A percentile compares a stretch with the other conserved stretches of the same genome.
These are phyloP conservation scores for Echeneis naucrates DNA, from an alignment of 2,797 vertebrate genomes.

Conservation along the genomic window DNA sequence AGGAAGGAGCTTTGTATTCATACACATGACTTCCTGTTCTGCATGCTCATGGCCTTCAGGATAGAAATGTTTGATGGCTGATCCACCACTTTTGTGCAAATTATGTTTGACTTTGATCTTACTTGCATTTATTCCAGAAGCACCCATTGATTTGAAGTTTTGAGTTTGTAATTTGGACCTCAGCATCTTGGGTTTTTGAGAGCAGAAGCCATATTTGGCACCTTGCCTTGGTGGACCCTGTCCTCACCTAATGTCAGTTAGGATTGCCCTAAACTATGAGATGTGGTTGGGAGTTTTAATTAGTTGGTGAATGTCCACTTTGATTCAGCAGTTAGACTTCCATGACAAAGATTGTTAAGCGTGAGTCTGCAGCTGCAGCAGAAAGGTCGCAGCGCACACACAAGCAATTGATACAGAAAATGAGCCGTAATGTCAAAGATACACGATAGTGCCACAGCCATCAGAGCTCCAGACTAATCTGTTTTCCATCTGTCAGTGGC, in stretches of 20 bases:
- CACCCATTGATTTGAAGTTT: too few species aligned
- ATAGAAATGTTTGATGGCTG: too few species aligned
- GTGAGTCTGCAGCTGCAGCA: neutral
- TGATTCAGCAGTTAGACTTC: neutral
- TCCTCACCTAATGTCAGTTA: too few species aligned
- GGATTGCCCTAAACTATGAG: too few species aligned
- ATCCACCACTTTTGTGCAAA: too few species aligned
- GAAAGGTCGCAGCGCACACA: neutral
- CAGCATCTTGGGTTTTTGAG: too few species aligned
- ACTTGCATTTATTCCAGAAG: too few species aligned
- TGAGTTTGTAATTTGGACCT: too few species aligned
- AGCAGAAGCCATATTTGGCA: too few species aligned
- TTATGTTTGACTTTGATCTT: too few species aligned
- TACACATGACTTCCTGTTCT: neutral
- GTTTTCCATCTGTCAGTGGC: constrained; percentile 38
- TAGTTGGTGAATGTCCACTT: neutral
- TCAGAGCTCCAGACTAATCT: constrained; percentile 13
- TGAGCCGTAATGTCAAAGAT: constrained; percentile 33
- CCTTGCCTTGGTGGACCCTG: too few species aligned
- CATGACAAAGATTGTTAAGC: neutral
- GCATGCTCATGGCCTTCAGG: too few species aligned
- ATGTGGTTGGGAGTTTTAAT: neutral
- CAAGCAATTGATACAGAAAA: constrained; percentile 42
- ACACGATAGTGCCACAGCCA: constrained; percentile 16
- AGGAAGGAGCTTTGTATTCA: neutral